Conservation (phyloP, 2,113 vertebrate species). For the Noctilio leporinus region DNA sequence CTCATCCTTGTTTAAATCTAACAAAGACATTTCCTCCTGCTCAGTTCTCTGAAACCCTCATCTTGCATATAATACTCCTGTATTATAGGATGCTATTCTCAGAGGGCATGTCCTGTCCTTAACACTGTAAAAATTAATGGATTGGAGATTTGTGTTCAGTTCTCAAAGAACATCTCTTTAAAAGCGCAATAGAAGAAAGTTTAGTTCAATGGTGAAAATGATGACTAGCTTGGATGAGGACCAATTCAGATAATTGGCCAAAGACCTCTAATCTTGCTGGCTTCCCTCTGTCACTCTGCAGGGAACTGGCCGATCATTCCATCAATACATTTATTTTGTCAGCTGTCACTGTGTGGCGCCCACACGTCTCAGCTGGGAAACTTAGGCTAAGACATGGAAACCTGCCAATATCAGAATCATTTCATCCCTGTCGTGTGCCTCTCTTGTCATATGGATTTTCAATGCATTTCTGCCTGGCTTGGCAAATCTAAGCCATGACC, state of each 20-base stretch:
- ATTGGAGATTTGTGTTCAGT: not conserved
- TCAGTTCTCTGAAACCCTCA: not conserved
- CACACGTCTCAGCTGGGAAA: constrained; percentile 50
- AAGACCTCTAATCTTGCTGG: constrained; percentile 20
- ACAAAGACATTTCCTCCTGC: not conserved
- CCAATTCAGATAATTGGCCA: constrained; percentile 58
- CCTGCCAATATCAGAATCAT: constrained; percentile 51
- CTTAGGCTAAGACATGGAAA: constrained; percentile 46
- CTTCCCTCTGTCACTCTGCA: not conserved
- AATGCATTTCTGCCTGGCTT: constrained; percentile 53
- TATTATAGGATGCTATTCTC: not conserved
- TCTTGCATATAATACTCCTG: accelerated
- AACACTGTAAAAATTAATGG: constrained; percentile 22
- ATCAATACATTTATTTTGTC: constrained; percentile 65
- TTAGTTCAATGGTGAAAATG: not conserved
- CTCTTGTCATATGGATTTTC: constrained; percentile 59
- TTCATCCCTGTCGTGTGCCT: constrained; percentile 6
- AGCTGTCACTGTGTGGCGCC: constrained; percentile 46
- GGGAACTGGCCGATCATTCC: constrained; percentile 19
- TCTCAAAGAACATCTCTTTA: constrained; percentile 18
- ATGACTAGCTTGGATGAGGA: constrained; percentile 41
- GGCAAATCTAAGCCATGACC: constrained; percentile 52
- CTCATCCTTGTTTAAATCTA: not conserved
- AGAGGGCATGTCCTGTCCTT: not conserved
- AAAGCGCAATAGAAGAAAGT: not conserved